These are phyloP conservation scores for Chrysogorgia sp. DNA, from an alignment of 92 coral and sea anemone genomes.

Conservation along the genomic window DNA sequence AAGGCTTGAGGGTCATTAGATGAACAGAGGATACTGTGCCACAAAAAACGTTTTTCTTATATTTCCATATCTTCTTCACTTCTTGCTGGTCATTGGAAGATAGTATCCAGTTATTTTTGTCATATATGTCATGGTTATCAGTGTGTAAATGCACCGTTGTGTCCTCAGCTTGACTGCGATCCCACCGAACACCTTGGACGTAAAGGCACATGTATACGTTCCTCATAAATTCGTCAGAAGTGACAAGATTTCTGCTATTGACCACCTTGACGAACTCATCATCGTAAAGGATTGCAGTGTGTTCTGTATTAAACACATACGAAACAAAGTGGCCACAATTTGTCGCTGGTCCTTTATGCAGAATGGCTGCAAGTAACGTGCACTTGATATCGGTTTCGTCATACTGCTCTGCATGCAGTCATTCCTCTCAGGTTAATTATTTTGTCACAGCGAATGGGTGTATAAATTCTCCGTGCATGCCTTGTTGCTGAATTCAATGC, in stretches of 20 bases:
- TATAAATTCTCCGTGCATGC: neutral
- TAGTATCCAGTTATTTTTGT: neutral
- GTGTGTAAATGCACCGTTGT: neutral
- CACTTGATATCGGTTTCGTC: neutral
- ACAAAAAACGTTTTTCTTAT: too few species aligned
- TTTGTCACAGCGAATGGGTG: too few species aligned
- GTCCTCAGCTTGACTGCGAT: neutral
- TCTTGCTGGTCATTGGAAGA: neutral
- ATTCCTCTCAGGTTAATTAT: neutral
- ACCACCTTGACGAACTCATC: too few species aligned
- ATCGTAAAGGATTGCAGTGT: neutral
- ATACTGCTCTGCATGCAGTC: neutral
- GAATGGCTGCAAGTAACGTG: neutral
- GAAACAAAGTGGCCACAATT: neutral
- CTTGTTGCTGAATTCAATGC: neutral
- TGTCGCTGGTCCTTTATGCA: neutral
- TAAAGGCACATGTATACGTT: constrained; percentile 21
- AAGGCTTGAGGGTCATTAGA: too few species aligned
- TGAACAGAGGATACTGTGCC: too few species aligned
- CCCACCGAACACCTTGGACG: constrained; percentile 5
- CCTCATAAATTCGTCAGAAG: neutral
- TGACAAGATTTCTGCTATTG: constrained; percentile 3
- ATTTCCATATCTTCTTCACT: neutral
- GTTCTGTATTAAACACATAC: neutral
- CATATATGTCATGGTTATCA: neutral